Base-by-base conservation (phyloP, 1,140 invertebrate species). In the Atta texana region DNA sequence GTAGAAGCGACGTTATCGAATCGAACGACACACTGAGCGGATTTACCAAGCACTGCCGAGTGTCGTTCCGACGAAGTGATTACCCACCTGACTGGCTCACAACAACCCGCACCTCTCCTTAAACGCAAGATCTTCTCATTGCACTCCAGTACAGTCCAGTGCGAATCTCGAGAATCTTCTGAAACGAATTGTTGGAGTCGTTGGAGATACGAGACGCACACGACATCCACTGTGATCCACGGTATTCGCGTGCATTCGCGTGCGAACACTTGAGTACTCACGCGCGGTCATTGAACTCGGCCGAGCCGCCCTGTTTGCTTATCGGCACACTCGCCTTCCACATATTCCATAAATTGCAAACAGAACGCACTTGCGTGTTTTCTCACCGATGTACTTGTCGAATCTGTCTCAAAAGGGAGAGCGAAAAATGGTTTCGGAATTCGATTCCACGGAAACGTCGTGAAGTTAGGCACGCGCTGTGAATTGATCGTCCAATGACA, bases 231-330 rank as follows among this genome's bases (percentile, higher is more conserved):
- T 34, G 14, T 10, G 31, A 34, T 34, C 31, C 31, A 34, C 31
- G 12, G 21, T 44, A 44, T 7, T 44, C 49, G 49, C 49, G 49
- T 51, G 49, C 14, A 51, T 3, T 72, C 28, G 24, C 18, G 21
- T 39, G 31, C 21, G 55, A 34, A 21, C 31, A 24, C n/a, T 24
- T 64, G 8, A 44, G 24, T 28, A 66, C 28, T 69, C n/a, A 24
- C 49, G 49, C 28, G 64, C 63, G 61, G 64, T 80, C 77, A 80
- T 80, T 69, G 49, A 69, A 69, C 77, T 39, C 77, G n/a, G 18
- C 8, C 31, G 44, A 53, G 63, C 49, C 21, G 39, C 28, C 66
- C 66, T 69, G 39, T 31, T n/a, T 18, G 39, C 44, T 64, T 21
- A 14, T 78, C 44, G 28, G 31, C 12, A 49, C n/a, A 44, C 44